These are phyloP conservation scores for Dasyprocta punctata DNA, from an alignment of 2,113 vertebrate genomes.

Conservation along the genomic window DNA sequence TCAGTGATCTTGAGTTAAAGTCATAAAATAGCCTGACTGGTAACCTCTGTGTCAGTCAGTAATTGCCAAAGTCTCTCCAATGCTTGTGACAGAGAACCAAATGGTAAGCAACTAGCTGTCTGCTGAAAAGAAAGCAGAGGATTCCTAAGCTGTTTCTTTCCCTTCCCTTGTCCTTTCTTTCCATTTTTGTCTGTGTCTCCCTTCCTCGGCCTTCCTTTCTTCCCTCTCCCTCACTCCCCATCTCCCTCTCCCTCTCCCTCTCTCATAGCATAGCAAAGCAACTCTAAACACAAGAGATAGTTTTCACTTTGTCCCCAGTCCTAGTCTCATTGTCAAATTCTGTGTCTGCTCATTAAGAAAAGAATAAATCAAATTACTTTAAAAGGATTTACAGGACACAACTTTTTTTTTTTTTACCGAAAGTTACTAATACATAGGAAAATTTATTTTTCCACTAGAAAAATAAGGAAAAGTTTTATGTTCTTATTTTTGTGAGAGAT, in stretches of 20 bases:
- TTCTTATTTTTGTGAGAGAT: background rate
- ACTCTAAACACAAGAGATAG: constrained; percentile 67
- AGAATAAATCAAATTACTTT: constrained; percentile 46
- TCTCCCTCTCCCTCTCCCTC: background rate
- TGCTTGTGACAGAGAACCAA: background rate
- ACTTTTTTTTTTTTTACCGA: constrained; percentile 55
- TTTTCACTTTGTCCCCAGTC: constrained; percentile 75
- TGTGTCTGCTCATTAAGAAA: constrained; percentile 52
- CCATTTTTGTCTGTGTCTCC: background rate
- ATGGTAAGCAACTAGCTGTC: background rate
- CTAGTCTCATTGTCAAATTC: constrained; percentile 65
- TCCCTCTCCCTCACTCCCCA: background rate
- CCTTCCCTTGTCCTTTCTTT: background rate
- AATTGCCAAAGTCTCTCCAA: background rate
- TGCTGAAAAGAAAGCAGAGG: background rate
- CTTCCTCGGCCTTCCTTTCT: too few species aligned
- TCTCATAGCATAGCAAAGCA: background rate
- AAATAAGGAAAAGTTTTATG: constrained; percentile 62
- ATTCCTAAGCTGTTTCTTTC: background rate
- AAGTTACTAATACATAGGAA: constrained; percentile 73
- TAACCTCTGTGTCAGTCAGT: background rate
- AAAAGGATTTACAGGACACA: constrained; percentile 74
- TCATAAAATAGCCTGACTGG: background rate
- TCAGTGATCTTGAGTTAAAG: constrained; percentile 41
- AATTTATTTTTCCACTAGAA: constrained; percentile 41